A percentile compares a stretch with the other conserved stretches of the same genome.
Evolutionary conservation across 2,797 vertebrate genomes (phyloP).

Genomic region (Thunnus albacares): DNA sequence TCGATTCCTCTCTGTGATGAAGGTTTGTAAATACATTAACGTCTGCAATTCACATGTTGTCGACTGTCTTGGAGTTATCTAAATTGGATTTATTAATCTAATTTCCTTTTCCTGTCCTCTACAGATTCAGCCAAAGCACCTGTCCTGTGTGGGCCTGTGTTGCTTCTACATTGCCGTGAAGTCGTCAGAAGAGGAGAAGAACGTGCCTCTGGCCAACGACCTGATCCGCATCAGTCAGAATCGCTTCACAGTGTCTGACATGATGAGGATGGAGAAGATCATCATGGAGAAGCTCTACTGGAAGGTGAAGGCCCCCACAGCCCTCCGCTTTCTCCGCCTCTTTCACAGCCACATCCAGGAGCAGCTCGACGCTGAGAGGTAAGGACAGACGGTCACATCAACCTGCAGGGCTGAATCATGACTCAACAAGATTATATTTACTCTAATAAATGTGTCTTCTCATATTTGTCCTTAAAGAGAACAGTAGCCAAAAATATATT

Average conservation of each 20-base stretch:
- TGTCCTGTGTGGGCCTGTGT: conserved; percentile 95
- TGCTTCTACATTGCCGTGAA: conserved; percentile 97
- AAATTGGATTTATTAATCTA: background rate
- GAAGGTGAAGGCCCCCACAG: conserved; percentile 94
- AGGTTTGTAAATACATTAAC: conserved; percentile 83
- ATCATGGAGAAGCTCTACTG: conserved; percentile 94
- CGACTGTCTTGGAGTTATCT: background rate
- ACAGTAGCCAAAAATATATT: conserved; percentile 49
- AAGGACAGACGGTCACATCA: conserved; percentile 62
- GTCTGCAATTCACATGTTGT: background rate
- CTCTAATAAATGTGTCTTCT: conserved; percentile 52
- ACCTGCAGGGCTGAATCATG: conserved; percentile 61
- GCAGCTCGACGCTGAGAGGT: conserved; percentile 90
- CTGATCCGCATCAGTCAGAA: conserved; percentile 97
- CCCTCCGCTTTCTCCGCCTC: conserved; percentile 92
- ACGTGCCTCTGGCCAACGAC: conserved; percentile 92
- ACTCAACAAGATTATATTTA: conserved; percentile 64
- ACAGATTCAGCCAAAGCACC: conserved; percentile 96
- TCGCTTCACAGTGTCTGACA: conserved; percentile 94
- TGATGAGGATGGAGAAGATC: conserved; percentile 99
- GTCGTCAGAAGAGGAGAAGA: conserved; percentile 92
- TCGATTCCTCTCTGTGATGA: conserved; percentile 95
- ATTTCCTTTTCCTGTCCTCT: background rate
- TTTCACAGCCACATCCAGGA: conserved; percentile 89
- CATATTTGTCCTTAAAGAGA: conserved; percentile 57